phyloP scores from a whole-genome alignment of 2,888 invertebrate genomes.

The Lasius platythorax region DNA sequence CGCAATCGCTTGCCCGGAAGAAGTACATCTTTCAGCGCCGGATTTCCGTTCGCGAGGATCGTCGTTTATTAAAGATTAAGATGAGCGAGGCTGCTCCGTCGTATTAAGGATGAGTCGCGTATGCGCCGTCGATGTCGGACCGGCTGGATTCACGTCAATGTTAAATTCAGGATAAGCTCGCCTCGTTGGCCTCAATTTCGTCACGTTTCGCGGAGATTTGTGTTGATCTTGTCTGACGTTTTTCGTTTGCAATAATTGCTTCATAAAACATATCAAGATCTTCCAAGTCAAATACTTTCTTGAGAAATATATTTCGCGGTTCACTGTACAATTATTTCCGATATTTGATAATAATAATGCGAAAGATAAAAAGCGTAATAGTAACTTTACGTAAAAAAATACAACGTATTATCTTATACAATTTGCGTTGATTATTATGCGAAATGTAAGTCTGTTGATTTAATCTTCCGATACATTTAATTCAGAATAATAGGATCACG shows the following conservation, averaged over 20 bases:
- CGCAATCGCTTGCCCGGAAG: background rate
- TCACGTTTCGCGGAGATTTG: slow-evolving; percentile 27
- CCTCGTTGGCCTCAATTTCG: slow-evolving; percentile 1
- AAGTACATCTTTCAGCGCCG: slow-evolving; percentile 8
- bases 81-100: background rate
- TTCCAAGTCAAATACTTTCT: background rate
- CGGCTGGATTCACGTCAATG: slow-evolving; percentile 8
- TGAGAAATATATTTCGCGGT: background rate
- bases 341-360: background rate
- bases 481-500: background rate
- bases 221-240: slow-evolving; percentile 26
- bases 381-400: background rate
- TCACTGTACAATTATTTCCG: background rate
- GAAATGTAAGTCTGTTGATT: background rate
- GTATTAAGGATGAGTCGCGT: background rate
- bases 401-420: background rate
- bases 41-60: slow-evolving; percentile 19
- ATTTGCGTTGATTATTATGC: background rate
- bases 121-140: background rate
- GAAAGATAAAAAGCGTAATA: background rate
- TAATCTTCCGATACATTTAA: background rate
- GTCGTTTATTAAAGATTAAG: slow-evolving; percentile 16
- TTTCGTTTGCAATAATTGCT: slow-evolving; percentile 19
- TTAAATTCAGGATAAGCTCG: slow-evolving; percentile 29
- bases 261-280: background rate